Conservation (phyloP, 2,888 invertebrate species). For the Chamaedrilus cognettii region DNA sequence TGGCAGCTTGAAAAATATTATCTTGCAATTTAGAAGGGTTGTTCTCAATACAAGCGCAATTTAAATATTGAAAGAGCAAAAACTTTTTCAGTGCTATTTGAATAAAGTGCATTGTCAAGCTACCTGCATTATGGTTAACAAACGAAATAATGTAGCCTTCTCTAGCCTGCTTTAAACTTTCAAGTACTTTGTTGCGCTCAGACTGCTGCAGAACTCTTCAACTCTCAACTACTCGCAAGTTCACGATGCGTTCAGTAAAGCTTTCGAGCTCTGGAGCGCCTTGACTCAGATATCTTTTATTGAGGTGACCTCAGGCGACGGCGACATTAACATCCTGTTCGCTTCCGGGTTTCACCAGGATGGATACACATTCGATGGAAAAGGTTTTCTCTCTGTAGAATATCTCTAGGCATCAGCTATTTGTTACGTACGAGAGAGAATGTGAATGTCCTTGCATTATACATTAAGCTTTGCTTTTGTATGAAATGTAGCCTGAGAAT, state of each 20-base stretch:
- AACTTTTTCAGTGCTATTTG: too few relatives aligned
- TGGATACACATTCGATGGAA: constrained; percentile 76
- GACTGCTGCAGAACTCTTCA: constrained; percentile 56
- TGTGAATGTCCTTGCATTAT: too few relatives aligned
- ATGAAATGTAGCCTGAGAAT: too few relatives aligned
- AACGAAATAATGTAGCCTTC: neutral
- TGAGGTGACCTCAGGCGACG: constrained; percentile 68
- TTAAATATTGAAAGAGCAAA: too few relatives aligned
- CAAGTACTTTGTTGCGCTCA: too few relatives aligned
- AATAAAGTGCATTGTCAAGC: neutral
- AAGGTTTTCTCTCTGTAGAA: too few relatives aligned
- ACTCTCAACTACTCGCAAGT: constrained; percentile 67
- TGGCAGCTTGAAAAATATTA: too few relatives aligned
- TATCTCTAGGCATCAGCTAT: too few relatives aligned
- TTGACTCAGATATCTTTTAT: constrained; percentile 83
- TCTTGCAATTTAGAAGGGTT: too few relatives aligned
- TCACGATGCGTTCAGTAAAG: constrained; percentile 72
- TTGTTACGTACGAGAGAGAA: too few relatives aligned
- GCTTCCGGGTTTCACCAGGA: constrained; percentile 83
- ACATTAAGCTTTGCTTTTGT: too few relatives aligned
- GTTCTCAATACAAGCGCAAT: too few relatives aligned
- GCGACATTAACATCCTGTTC: constrained; percentile 60
- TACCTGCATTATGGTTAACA: neutral
- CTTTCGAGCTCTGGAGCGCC: constrained; percentile 83
- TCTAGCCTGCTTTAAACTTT: neutral